phyloP scores from a whole-genome alignment of 2,888 invertebrate species.

The Agrochola litura region DNA sequence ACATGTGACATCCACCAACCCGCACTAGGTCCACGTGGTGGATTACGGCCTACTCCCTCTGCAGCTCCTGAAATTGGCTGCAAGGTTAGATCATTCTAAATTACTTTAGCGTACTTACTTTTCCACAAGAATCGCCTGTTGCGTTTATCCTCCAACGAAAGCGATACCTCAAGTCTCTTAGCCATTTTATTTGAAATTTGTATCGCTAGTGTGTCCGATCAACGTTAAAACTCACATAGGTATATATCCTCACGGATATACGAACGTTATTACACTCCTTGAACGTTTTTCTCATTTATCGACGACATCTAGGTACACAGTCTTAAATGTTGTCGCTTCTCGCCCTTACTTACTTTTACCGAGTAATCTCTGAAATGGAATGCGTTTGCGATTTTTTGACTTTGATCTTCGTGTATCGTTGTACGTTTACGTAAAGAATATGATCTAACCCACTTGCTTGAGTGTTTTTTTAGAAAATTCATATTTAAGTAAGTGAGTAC shows the following conservation, averaged over 20 bases:
- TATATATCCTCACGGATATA: too few relatives aligned
- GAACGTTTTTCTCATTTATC: slow-evolving; percentile 6
- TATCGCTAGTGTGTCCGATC: neutral
- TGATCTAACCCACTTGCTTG: neutral
- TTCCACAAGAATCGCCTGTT: neutral
- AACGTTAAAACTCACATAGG: neutral
- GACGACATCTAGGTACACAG: neutral
- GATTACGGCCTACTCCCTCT: too few relatives aligned
- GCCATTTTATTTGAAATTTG: neutral
- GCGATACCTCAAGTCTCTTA: neutral
- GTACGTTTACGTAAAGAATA: neutral
- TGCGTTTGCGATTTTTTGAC: slow-evolving; percentile 5
- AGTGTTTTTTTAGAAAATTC: neutral
- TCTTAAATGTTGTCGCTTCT: neutral
- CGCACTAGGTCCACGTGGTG: too few relatives aligned
- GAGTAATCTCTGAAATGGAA: slow-evolving; percentile 23
- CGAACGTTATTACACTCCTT: neutral
- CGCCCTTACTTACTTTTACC: neutral
- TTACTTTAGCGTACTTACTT: neutral
- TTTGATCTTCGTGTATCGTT: slow-evolving; percentile 21
- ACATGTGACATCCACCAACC: too few relatives aligned
- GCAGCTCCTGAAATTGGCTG: neutral
- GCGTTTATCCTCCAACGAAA: neutral
- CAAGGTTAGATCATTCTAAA: neutral
- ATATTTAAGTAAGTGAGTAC: too few relatives aligned